Evolutionary conservation across 2,797 vertebrate genomes (phyloP), one percentile per base, ranked within the genome.

Genomic region (Muraenolepis orangiensis): DNA sequence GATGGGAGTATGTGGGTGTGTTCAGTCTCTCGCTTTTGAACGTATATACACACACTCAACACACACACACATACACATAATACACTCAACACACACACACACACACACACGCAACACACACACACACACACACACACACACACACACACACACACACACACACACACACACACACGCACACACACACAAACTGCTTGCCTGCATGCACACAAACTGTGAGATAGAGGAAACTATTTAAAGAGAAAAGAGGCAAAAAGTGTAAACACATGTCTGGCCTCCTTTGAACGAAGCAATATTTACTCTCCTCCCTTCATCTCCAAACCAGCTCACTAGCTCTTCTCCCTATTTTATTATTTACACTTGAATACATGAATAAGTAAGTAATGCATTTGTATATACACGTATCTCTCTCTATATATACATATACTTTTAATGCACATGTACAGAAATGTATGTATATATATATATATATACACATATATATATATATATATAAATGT

Each of bases 211-310:
- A 26, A 12, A 74, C 73, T 85, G 82, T 0, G 70, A 83, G 84
- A 84, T 80, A 80, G 81, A 82, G 86, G 85, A 91, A 91, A 87
- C 83, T 84, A 87, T 38, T 38, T 38, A 38, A 57, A 57, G 51
- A 57, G 74, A 89, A 90, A 89, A 86, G 87, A 82, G 87, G 87
- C 82, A 85, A 76, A 92, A 91, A 92, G 89, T 90, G 87, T 90
- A 90, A 91, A 90, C 91, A 92, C 78, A 87, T 91, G 91, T 90
- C 83, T 85, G 81, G 86, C 86, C 81, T 87, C 87, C 84, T 88
- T 89, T 90, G 78, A 90, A 90, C 87, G 86, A 81, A 88, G 76
- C 82, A 82, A 82, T 79, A 84, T 80, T 86, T 82, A 74, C 20
- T 64, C 42, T 31, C 34, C 69, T 30, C 51, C 28, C 64, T 71